A percentile compares a stretch with the other conserved stretches of the same genome.
Evolutionary conservation across 2,888 invertebrate genomes (phyloP).

Genomic region (Encarsia formosa): DNA sequence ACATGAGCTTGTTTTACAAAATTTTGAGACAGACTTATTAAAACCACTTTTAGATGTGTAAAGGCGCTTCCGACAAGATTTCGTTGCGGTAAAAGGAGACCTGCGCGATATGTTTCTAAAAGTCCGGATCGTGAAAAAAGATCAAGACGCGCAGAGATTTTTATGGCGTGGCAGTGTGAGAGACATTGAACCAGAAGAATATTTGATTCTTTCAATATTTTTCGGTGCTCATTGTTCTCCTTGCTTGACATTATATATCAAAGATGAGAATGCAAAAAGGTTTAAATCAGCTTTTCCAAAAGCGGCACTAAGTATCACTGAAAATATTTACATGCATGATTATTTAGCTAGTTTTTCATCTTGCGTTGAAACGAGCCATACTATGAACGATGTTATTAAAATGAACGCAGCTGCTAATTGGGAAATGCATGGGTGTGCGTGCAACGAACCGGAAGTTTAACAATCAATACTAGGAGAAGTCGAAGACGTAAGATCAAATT

Average conservation of each 20-base stretch:
- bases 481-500: neutral
- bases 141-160: slow-evolving; percentile 3
- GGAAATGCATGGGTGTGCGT: slow-evolving; percentile 5
- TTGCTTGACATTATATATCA: slow-evolving; percentile 26
- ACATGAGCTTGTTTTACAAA: no score
- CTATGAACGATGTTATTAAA: slow-evolving; percentile 9
- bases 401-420: slow-evolving; percentile 12
- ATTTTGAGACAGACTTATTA: slow-evolving; percentile 2
- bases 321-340: slow-evolving; percentile 34
- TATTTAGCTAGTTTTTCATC: slow-evolving; percentile 26
- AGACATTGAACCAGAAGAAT: neutral
- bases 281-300: slow-evolving; percentile 23
- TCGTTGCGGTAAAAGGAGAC: slow-evolving; percentile 1
- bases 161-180: neutral
- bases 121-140: neutral
- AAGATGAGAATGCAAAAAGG: slow-evolving; percentile 30
- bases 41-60: neutral
- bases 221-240: slow-evolving; percentile 9
- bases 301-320: slow-evolving; percentile 30
- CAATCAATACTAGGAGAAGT: neutral
- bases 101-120: slow-evolving; percentile 8
- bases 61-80: neutral
- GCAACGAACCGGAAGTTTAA: neutral
- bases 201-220: neutral
- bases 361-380: slow-evolving; percentile 17